These are phyloP conservation scores for Trinorchestia longiramus DNA, from an alignment of 1,140 invertebrate genomes.

Conservation along the genomic window DNA sequence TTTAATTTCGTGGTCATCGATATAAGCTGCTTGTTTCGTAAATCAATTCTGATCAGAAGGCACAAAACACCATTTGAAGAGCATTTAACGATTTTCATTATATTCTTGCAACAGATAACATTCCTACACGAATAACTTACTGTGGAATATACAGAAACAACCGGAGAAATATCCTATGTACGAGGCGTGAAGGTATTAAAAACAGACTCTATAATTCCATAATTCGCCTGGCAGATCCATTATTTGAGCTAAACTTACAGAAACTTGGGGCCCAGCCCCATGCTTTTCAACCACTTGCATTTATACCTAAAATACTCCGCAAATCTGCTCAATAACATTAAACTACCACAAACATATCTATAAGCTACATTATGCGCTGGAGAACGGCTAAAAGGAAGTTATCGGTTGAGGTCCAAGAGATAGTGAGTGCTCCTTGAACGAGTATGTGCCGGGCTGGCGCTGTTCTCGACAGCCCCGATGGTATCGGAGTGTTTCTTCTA, in stretches of 20 bases:
- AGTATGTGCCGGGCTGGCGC: neutral
- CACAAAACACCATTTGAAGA: neutral
- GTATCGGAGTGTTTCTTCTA: constrained; percentile 31
- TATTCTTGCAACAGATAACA: neutral
- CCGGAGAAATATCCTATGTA: too few relatives aligned
- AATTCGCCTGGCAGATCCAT: neutral
- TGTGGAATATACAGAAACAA: neutral
- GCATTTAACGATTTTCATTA: neutral
- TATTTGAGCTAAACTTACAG: neutral
- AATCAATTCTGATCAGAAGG: too few relatives aligned
- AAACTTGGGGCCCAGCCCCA: neutral
- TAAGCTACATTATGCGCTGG: neutral
- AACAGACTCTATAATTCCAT: neutral
- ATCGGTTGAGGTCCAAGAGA: neutral
- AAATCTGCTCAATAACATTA: neutral
- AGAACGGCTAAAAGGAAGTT: neutral
- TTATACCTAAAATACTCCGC: neutral
- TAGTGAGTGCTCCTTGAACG: neutral
- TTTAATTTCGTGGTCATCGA: too few relatives aligned
- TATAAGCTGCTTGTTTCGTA: too few relatives aligned
- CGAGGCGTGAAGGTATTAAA: neutral
- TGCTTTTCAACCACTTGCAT: neutral
- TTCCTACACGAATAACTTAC: neutral
- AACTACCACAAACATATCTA: neutral
- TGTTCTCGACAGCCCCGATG: neutral